Percentiles rank a stretch among this genome's conserved stretches.
Evolutionary conservation across 2,113 vertebrate species (phyloP).

Genomic region (Acrocephalus arundinaceus): DNA sequence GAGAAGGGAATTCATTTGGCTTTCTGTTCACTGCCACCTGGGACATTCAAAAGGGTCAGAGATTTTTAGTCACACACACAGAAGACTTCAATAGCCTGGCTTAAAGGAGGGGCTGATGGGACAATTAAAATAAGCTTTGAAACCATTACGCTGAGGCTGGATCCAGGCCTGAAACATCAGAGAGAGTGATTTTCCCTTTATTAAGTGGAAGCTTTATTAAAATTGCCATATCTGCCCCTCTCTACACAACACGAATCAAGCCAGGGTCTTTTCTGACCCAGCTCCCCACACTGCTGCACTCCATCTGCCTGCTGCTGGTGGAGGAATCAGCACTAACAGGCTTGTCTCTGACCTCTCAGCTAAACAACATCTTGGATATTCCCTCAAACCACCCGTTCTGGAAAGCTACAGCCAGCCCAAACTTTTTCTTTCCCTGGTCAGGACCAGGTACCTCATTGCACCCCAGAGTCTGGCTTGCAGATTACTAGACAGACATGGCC

Average conservation of each 20-base stretch:
- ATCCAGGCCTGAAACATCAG: background rate
- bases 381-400: background rate
- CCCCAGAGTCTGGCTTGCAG: background rate
- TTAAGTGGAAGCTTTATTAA: background rate
- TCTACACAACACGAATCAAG: background rate
- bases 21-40: slow-evolving; percentile 18
- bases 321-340: background rate
- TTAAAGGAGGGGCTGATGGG: background rate
- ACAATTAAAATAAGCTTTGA: background rate
- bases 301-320: background rate
- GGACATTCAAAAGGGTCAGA: background rate
- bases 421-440: background rate
- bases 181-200: background rate
- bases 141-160: background rate
- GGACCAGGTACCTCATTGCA: slow-evolving; percentile 2
- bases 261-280: background rate
- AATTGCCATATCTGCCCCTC: background rate
- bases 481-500: background rate
- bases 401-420: background rate
- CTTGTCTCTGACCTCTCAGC: background rate
- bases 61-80: background rate
- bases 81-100: background rate
- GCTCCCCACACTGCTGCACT: background rate
- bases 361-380: background rate
- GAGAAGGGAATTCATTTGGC: slow-evolving; percentile 44